Conservation (phyloP, 1,140 invertebrate genomes). For the Polypedilum pembai region DNA sequence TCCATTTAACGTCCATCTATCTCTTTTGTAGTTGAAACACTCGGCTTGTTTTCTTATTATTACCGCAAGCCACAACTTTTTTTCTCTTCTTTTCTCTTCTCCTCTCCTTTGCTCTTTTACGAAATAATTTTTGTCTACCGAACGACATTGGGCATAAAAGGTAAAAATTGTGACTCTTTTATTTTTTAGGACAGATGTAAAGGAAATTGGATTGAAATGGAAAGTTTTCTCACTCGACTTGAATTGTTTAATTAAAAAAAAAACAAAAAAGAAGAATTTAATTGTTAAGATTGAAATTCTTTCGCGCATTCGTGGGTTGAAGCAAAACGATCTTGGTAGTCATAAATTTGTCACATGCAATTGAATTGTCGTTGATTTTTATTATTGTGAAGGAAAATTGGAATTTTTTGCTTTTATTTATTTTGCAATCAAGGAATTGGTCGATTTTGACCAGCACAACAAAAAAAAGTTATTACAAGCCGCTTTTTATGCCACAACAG, state of each 20-base stretch:
- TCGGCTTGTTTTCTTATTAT: neutral
- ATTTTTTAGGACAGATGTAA: neutral
- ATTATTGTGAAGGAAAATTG: too few species aligned
- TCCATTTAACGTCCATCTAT: constrained; percentile 28
- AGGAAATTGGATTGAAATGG: neutral
- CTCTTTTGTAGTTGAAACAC: neutral
- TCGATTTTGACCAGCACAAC: too few species aligned
- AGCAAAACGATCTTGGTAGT: too few species aligned
- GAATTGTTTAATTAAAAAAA: neutral
- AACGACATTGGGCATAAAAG: constrained; percentile 14
- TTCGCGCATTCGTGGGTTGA: too few species aligned
- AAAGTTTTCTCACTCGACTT: constrained; percentile 9
- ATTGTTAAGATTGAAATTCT: too few species aligned
- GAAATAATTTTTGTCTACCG: neutral
- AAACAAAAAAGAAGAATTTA: too few species aligned
- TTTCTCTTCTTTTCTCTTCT: neutral
- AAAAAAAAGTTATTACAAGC: too few species aligned
- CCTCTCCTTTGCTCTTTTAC: neutral
- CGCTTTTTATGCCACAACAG: too few species aligned
- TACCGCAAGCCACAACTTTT: constrained; percentile 22
- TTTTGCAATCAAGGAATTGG: too few species aligned
- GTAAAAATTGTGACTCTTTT: neutral
- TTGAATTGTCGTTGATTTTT: too few species aligned
- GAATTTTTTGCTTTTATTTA: too few species aligned
- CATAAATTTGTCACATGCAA: too few species aligned